A percentile compares a stretch with the other conserved stretches of the same genome.
Conservation (phyloP, 2,888 invertebrate genomes). For the Mechanitis mazaeus region DNA sequence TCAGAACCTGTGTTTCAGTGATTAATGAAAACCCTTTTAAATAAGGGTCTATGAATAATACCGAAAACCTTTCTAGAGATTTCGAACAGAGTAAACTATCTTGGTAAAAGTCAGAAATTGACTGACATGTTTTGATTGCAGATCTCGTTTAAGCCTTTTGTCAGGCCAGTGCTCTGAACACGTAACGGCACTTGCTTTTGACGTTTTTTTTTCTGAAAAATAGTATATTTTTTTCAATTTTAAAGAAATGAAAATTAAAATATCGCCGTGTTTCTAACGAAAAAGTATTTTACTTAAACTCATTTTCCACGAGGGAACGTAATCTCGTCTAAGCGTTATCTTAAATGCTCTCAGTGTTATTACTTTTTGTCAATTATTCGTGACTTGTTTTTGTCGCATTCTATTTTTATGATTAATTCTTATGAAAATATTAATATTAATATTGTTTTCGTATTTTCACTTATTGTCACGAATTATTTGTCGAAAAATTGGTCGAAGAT, state of each 20-base stretch:
- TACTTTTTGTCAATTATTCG: constrained; percentile 5
- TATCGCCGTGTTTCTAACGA: neutral
- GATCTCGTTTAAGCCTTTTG: constrained; percentile 14
- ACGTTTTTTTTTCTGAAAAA: constrained; percentile 13
- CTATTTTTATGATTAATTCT: neutral
- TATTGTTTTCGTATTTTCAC: too few relatives aligned
- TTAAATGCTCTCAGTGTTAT: constrained; percentile 5
- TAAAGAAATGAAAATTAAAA: neutral
- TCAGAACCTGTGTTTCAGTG: neutral
- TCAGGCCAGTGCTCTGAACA: constrained; percentile 9
- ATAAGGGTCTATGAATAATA: neutral
- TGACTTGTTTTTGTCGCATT: neutral
- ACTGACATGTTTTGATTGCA: constrained; percentile 19
- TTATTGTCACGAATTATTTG: too few relatives aligned
- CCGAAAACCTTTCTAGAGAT: constrained; percentile 1
- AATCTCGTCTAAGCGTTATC: constrained; percentile 7
- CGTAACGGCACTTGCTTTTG: constrained; percentile 18
- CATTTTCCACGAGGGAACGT: neutral
- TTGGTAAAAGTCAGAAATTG: constrained; percentile 9
- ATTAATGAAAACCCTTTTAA: constrained; percentile 4
- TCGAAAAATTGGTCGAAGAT: too few relatives aligned
- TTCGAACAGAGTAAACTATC: constrained; percentile 3
- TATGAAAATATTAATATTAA: neutral
- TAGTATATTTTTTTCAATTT: neutral
- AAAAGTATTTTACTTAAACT: constrained; percentile 5